Evolutionary conservation across 2,888 invertebrate species (phyloP), one percentile per base, ranked within the genome.

Genomic region (Dynastes maya): DNA sequence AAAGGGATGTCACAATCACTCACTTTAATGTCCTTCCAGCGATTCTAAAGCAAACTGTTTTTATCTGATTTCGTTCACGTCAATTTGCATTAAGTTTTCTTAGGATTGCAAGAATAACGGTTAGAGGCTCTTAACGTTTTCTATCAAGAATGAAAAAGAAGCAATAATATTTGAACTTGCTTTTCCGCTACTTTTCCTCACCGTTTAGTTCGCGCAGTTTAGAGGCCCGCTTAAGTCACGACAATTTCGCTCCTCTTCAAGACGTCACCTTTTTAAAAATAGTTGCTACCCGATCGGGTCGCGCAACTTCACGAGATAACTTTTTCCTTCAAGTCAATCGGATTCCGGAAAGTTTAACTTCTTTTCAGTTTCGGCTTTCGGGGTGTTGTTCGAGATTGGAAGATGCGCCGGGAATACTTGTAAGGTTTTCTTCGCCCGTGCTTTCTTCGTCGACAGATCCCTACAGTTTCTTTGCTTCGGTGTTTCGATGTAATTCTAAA

Each of bases 331-430:
- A 51, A 68, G 51, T 68, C 68, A 51, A 49, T 51, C 51, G 51
- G 68, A 68, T 22, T 68, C 68, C 51, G 68, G 68, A 68, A 51
- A 68, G 51, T 68, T 68, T 51, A 68, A 68, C 68, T 68, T 68
- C 68, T 68, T 51, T 68, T 51, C 51, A 13, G 49, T 51, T 68
- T 29, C 49, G 27, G 51, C 68, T 49, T 68, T 49, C 51, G 4
- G 11, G 68, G 53, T n/a, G 27, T 49, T 51, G 68, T 68, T 68
- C 68, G 27, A 68, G 68, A 68, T 68, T 68, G 51, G 68, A 13
- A 51, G 68, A 68, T 49, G 68, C 68, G 68, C 29, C 53, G 49
- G 29, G 68, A 68, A 68, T 68, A 68, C 51, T 68, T 51, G 51
- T 9, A 53, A 29, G 6, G 22, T 22, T 51, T n/a, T 51, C 53